phyloP scores from a whole-genome alignment of 1,140 invertebrate species.

The Caenorhabditis inopinata region DNA sequence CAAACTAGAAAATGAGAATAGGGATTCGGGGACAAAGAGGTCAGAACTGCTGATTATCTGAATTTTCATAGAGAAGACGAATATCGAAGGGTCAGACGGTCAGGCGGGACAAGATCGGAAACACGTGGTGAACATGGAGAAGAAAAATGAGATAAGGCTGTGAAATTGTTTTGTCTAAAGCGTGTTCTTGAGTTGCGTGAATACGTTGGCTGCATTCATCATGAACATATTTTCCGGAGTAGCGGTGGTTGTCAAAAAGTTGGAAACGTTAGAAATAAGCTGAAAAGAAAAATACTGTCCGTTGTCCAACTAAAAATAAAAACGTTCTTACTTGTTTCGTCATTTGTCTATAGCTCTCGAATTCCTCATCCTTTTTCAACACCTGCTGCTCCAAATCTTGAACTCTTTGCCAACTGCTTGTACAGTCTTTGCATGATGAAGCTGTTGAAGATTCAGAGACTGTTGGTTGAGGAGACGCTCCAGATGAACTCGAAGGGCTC shows the following conservation, averaged over 20 bases:
- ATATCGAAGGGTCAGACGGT: neutral
- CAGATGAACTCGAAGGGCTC: conserved; percentile 3
- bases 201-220: conserved; percentile 10
- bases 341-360: neutral
- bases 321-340: neutral
- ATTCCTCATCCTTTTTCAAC: conserved; percentile 16
- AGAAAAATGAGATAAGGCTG: neutral
- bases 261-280: neutral
- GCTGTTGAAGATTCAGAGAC: neutral
- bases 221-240: conserved; percentile 11
- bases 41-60: conserved; percentile 23
- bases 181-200: conserved; percentile 1
- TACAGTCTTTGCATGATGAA: conserved; percentile 2
- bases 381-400: conserved; percentile 21
- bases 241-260: neutral
- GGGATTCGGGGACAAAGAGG: neutral
- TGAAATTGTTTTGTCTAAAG: neutral
- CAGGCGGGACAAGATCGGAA: conserved; percentile 2
- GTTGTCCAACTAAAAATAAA: neutral
- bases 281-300: neutral
- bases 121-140: neutral
- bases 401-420: conserved; percentile 18
- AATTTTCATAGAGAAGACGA: neutral
- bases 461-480: conserved; percentile 4
- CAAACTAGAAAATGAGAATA: neutral